Base-by-base conservation (phyloP, 2,797 vertebrate genomes). In the Uromys caudimaculatus region DNA sequence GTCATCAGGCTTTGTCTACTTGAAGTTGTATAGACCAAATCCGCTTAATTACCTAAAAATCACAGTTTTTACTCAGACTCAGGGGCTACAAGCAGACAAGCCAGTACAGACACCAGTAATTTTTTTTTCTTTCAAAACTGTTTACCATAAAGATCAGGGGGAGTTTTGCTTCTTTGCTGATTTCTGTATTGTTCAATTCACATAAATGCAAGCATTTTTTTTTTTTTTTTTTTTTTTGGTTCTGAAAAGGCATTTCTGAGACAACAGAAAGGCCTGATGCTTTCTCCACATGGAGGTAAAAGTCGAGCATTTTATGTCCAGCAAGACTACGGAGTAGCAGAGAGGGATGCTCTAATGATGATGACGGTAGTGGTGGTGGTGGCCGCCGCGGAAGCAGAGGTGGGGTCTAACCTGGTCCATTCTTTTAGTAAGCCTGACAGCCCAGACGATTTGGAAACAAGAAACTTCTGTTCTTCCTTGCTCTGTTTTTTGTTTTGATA, bases 21-120 rank as follows among this genome's bases (percentile, higher is more conserved):
- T 95, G 77, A 78, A 81, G 78, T 32, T 60, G 75, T 41, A 56
- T 54, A 62, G 67, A 67, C 77, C 41, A 87, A 85, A 94, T 94
- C 94, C 82, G 50, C 71, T 83, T 90, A 54, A 41, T 90, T 56
- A 75, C 87, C 84, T 71, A 64, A 88, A 96, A 93, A 71, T 47
- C 10, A 19, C 67, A 81, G 89, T 93, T 89, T 64, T 62, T 64
- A 14, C 83, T 23, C 38, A 77, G 94, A 94, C 56, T 60, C 52
- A 0, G 38, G 16, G 2, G 62, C 90, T 69, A 38, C 47, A 67
- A 13, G 85, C 69, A 87, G 79, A 44, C 35, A 64, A 50, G 50
- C 81, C 44, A 83, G 86, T 79, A 41, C 78, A 87, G 44, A 92
- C 9, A 82, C 41, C n/a, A 56, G 50, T 75, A 13, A 8, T 47